phyloP scores from a whole-genome alignment of 2,113 vertebrate species.

The Malaclemys terrapin region DNA sequence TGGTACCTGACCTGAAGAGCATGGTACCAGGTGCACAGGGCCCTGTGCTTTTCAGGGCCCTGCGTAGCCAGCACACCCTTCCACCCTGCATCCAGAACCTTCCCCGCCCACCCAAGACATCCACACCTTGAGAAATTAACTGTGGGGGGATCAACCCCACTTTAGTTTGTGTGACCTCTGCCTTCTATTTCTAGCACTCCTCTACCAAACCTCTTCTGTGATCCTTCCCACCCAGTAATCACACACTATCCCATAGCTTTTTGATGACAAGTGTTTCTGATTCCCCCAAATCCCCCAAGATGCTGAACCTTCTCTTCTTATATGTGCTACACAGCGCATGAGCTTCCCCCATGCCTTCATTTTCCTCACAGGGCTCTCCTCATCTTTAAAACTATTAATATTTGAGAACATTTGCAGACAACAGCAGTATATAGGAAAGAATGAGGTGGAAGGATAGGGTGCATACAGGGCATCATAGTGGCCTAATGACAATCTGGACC shows the following conservation, averaged over 20 bases:
- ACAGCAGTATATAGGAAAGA: neutral
- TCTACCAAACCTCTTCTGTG: neutral
- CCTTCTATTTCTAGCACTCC: neutral
- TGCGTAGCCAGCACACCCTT: neutral
- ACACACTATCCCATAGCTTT: neutral
- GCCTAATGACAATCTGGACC: neutral
- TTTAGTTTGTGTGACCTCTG: neutral
- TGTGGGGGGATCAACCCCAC: neutral
- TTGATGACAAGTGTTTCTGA: neutral
- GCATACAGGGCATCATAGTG: neutral
- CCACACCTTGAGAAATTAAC: neutral
- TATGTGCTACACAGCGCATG: neutral
- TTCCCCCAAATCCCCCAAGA: rapidly evolving
- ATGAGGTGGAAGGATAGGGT: neutral
- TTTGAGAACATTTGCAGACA: neutral
- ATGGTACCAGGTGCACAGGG: neutral
- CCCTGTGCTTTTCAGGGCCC: neutral
- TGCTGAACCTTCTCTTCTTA: neutral
- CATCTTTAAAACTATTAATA: constrained; percentile 25
- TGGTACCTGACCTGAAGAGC: neutral
- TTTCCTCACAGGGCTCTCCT: neutral
- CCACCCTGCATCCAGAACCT: neutral
- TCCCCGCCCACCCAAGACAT: neutral
- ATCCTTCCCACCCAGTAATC: neutral
- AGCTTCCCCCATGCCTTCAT: neutral